Evolutionary conservation across 2,888 invertebrate genomes (phyloP).

Genomic region (Tribolium freemani): DNA sequence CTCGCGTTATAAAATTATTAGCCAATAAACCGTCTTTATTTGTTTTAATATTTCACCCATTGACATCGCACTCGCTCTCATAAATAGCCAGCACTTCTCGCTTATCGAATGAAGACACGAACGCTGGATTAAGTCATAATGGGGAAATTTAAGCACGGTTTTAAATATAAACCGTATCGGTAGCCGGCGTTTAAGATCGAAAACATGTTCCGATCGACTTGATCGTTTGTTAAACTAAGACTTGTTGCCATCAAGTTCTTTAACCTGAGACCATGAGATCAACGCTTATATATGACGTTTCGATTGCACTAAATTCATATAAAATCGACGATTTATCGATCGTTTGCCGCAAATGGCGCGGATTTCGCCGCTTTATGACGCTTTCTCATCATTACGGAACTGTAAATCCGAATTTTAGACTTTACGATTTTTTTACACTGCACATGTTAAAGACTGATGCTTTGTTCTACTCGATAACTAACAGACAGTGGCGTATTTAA

Average conservation of each 20-base stretch:
- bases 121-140: slow-evolving; percentile 25
- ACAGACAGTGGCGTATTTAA: too few species aligned
- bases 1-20: slow-evolving; percentile 18
- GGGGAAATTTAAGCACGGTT: not conserved
- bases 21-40: slow-evolving; percentile 31
- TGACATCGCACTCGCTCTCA: slow-evolving; percentile 9
- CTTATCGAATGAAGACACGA: slow-evolving; percentile 14
- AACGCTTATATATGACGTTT: not conserved
- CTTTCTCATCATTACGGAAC: not conserved
- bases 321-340: slow-evolving; percentile 12
- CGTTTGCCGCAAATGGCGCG: slow-evolving; percentile 15
- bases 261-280: not conserved
- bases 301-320: slow-evolving; percentile 3
- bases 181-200: slow-evolving; percentile 17
- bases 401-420: too few species aligned
- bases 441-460: too few species aligned
- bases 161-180: slow-evolving; percentile 4
- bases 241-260: not conserved
- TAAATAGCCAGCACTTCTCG: slow-evolving; percentile 6
- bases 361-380: slow-evolving; percentile 23
- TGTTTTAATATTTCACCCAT: slow-evolving; percentile 38
- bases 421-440: too few species aligned
- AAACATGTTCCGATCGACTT: slow-evolving; percentile 18
- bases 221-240: slow-evolving; percentile 7
- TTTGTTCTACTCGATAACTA: too few species aligned